A percentile compares a stretch with the other conserved stretches of the same genome.
Conservation (phyloP, 2,888 invertebrate genomes). For the Tetrapedia diversipes region DNA sequence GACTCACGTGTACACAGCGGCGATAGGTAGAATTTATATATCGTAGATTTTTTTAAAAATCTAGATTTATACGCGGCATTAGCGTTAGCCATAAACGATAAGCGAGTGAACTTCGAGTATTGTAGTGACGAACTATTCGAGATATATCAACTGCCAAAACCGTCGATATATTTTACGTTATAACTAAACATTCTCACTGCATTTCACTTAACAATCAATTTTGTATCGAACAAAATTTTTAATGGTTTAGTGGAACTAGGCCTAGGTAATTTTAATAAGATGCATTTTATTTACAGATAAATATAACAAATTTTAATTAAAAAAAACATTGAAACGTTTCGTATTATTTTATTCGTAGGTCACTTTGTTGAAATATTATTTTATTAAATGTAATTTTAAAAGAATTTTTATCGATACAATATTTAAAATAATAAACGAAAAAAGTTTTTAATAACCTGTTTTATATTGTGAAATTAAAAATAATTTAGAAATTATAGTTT, state of each 20-base stretch:
- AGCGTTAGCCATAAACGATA: conserved; percentile 57
- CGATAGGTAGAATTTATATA: conserved; percentile 75
- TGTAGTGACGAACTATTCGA: conserved; percentile 35
- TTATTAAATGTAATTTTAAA: conserved; percentile 1
- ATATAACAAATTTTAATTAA: conserved; percentile 9
- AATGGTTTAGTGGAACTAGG: conserved; percentile 52
- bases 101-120: conserved; percentile 44
- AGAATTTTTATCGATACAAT: background rate
- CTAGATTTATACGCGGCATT: conserved; percentile 77
- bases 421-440: background rate
- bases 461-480: conserved; percentile 6
- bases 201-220: conserved; percentile 42
- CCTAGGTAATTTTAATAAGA: conserved; percentile 48
- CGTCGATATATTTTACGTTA: conserved; percentile 41
- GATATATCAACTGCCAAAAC: conserved; percentile 54
- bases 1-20: conserved; percentile 74
- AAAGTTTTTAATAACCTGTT: conserved; percentile 17
- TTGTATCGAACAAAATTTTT: conserved; percentile 33
- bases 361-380: conserved; percentile 2
- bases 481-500: conserved; percentile 40
- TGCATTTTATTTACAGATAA: conserved; percentile 36
- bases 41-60: conserved; percentile 76
- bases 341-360: conserved; percentile 27
- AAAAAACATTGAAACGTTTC: conserved; percentile 9
- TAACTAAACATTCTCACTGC: conserved; percentile 21